Percentiles rank a stretch among this genome's conserved stretches.
Conservation (phyloP, 2,888 invertebrate genomes). For the Ernsta delagoae region DNA sequence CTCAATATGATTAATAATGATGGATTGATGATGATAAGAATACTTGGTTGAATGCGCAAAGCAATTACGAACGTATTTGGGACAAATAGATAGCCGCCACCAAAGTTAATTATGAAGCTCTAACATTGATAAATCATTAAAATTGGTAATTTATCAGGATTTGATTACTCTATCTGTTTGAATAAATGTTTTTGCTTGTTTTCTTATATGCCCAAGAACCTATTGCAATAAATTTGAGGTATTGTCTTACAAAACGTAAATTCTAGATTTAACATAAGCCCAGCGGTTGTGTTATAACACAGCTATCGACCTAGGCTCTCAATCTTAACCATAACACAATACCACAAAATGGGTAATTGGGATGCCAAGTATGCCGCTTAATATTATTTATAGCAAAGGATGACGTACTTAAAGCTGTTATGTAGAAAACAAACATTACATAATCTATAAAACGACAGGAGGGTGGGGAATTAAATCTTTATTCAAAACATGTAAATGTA, state of each 20-base stretch:
- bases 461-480: too few species aligned
- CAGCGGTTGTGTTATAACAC: constrained; percentile 3
- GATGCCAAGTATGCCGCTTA: constrained; percentile 1
- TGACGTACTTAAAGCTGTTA: neutral
- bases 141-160: neutral
- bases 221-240: neutral
- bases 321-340: constrained; percentile 16
- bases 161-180: neutral
- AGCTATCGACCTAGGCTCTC: constrained; percentile 10
- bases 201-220: too few species aligned
- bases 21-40: neutral
- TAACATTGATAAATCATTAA: neutral
- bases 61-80: neutral
- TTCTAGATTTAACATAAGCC: neutral
- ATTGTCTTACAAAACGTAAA: neutral
- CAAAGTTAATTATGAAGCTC: neutral
- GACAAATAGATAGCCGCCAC: neutral
- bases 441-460: too few species aligned
- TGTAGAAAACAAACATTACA: neutral
- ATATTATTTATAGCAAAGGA: neutral
- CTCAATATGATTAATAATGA: neutral
- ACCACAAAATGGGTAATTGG: constrained; percentile 6
- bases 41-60: neutral
- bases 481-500: too few species aligned
- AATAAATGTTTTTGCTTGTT: neutral